Evolutionary conservation across 1,140 invertebrate species (phyloP).

Genomic region (Drosophila repleta): DNA sequence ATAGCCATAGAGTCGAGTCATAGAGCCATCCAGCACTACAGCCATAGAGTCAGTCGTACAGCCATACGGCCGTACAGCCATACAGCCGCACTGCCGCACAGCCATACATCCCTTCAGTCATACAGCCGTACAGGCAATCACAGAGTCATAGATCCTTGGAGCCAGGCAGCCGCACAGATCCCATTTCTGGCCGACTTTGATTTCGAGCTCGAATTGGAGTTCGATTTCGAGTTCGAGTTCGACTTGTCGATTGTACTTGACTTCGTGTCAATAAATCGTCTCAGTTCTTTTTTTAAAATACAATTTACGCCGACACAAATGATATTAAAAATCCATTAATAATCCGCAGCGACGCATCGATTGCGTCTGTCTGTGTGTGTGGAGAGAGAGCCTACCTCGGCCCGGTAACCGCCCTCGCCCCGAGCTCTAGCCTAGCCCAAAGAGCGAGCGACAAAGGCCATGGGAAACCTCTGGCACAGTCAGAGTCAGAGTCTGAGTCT

Average conservation of each 20-base stretch:
- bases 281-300: slow-evolving; percentile 61
- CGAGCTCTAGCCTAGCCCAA: slow-evolving; percentile 9
- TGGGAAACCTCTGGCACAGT: slow-evolving; percentile 46
- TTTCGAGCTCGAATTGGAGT: not conserved
- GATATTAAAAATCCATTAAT: slow-evolving; percentile 83
- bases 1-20: no score
- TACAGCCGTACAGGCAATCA: no score
- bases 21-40: no score
- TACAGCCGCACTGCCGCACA: no score
- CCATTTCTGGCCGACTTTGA: no score
- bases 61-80: no score
- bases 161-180: no score
- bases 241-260: slow-evolving; percentile 62
- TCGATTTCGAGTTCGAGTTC: slow-evolving; percentile 18
- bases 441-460: slow-evolving; percentile 42
- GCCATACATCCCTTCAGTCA: no score
- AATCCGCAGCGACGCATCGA: slow-evolving; percentile 64
- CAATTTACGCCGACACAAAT: slow-evolving; percentile 79
- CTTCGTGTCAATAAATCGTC: slow-evolving; percentile 82
- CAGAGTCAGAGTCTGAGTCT: no score
- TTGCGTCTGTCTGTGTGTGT: slow-evolving; percentile 34
- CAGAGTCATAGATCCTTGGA: no score
- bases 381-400: not conserved
- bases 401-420: slow-evolving; percentile 6
- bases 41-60: no score